Conservation (phyloP, 1,140 invertebrate species). For the Ceratina australensis region DNA sequence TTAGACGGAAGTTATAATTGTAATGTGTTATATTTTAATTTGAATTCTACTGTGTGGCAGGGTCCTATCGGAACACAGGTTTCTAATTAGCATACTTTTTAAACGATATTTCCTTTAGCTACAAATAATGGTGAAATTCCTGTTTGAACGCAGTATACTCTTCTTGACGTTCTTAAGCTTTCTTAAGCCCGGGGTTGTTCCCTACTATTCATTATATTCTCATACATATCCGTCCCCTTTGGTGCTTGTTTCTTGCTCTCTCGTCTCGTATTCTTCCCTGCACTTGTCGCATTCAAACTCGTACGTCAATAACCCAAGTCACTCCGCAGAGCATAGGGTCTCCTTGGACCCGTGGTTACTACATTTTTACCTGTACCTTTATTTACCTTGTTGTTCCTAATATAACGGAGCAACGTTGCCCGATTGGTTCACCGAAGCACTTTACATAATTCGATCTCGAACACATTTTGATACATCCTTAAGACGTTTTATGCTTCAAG, state of each 20-base stretch:
- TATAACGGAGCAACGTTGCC: too few species aligned
- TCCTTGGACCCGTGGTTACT: background rate
- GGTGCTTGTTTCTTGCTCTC: slow-evolving; percentile 7
- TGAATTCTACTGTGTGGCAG: too few species aligned
- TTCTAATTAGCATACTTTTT: too few species aligned
- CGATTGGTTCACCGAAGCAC: background rate
- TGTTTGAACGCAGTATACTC: background rate
- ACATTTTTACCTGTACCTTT: background rate
- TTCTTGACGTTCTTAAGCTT: background rate
- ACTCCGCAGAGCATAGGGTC: background rate
- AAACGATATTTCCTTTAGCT: too few species aligned
- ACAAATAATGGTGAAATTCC: background rate
- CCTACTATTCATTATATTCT: background rate
- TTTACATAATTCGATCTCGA: background rate
- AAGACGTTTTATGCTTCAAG: background rate
- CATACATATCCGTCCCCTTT: slow-evolving; percentile 10
- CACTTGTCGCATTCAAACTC: slow-evolving; percentile 18
- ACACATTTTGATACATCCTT: background rate
- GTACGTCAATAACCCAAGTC: slow-evolving; percentile 5
- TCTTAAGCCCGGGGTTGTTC: background rate
- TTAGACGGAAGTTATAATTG: too few species aligned
- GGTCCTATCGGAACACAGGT: too few species aligned
- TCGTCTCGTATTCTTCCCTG: background rate
- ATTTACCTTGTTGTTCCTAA: too few species aligned
- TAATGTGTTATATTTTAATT: too few species aligned